A percentile compares a stretch with the other conserved stretches of the same genome.
Conservation (phyloP, 2,113 vertebrate genomes). For the Leucosticte australis region DNA sequence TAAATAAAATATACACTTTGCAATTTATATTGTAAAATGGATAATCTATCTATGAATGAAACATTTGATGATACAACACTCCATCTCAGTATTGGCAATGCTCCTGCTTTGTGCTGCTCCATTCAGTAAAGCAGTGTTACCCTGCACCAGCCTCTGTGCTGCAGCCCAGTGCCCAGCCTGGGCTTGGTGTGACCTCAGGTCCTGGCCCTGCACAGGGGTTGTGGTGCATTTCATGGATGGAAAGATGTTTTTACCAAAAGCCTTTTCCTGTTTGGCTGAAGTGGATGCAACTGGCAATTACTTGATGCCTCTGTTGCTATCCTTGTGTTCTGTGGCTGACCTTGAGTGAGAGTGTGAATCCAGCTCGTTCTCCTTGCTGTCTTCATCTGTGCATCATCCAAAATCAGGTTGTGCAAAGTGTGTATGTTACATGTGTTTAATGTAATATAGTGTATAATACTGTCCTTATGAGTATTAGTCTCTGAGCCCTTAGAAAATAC, state of each 20-base stretch:
- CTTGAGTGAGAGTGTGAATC: not conserved
- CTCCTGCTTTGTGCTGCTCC: not conserved
- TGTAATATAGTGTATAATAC: not conserved
- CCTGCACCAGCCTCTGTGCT: not conserved
- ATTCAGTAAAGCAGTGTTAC: not conserved
- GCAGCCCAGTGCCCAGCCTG: not conserved
- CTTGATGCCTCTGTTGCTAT: not conserved
- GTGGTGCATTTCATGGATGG: not conserved
- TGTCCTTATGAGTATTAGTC: not conserved
- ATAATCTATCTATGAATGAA: not conserved
- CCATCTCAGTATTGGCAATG: not conserved
- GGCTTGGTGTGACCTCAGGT: not conserved
- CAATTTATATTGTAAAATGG: not conserved
- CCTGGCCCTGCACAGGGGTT: not conserved
- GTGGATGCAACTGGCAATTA: not conserved
- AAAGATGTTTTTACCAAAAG: not conserved
- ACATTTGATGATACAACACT: rapidly evolving
- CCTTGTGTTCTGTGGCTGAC: not conserved
- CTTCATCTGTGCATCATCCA: not conserved
- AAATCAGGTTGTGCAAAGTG: not conserved
- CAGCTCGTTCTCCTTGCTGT: not conserved
- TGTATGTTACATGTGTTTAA: not conserved
- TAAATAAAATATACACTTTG: not conserved
- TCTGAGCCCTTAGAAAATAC: not conserved
- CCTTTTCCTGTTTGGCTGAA: not conserved